Conservation (phyloP, 1,140 invertebrate genomes). For the Proctacanthus coquilletti region DNA sequence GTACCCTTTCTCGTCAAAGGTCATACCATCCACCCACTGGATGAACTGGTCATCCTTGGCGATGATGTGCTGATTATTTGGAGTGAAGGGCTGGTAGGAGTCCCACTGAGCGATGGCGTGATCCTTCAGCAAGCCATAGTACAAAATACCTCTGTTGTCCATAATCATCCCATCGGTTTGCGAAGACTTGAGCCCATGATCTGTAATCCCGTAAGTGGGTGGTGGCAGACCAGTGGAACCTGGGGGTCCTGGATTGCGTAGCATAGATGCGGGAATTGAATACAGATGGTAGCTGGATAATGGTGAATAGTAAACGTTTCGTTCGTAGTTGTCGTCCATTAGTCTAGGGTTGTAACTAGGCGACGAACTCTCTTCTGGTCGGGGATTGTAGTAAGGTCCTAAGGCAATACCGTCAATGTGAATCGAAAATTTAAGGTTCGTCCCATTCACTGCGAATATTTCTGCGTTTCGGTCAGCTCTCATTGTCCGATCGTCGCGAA, state of each 20-base stretch:
- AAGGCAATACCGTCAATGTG: slow-evolving; percentile 51
- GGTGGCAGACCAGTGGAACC: slow-evolving; percentile 19
- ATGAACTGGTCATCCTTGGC: slow-evolving; percentile 44
- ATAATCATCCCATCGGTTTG: slow-evolving; percentile 44
- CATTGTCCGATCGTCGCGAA: slow-evolving; percentile 45
- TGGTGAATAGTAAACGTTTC: slow-evolving; percentile 46
- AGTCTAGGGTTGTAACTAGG: slow-evolving; percentile 12
- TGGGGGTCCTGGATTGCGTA: slow-evolving; percentile 36
- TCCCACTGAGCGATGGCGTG: slow-evolving; percentile 52
- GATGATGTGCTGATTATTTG: slow-evolving; percentile 37
- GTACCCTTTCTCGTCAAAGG: slow-evolving; percentile 45
- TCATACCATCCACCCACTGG: slow-evolving; percentile 56
- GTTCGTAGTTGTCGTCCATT: slow-evolving; percentile 27
- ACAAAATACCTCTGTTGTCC: slow-evolving; percentile 45
- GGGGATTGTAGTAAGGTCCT: slow-evolving; percentile 32
- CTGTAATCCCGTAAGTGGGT: slow-evolving; percentile 27
- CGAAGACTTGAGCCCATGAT: slow-evolving; percentile 42
- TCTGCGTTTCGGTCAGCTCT: slow-evolving; percentile 36
- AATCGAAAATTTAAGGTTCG: slow-evolving; percentile 33
- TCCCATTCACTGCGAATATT: slow-evolving; percentile 39
- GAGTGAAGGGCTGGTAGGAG: slow-evolving; percentile 24
- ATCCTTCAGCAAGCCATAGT: slow-evolving; percentile 45
- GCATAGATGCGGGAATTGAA: slow-evolving; percentile 36
- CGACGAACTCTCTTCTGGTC: slow-evolving; percentile 1
- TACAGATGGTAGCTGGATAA: slow-evolving; percentile 46